Evolutionary conservation across 1,140 invertebrate genomes (phyloP), one percentile per base, ranked within the genome.

Genomic region (Aethina tumida): DNA sequence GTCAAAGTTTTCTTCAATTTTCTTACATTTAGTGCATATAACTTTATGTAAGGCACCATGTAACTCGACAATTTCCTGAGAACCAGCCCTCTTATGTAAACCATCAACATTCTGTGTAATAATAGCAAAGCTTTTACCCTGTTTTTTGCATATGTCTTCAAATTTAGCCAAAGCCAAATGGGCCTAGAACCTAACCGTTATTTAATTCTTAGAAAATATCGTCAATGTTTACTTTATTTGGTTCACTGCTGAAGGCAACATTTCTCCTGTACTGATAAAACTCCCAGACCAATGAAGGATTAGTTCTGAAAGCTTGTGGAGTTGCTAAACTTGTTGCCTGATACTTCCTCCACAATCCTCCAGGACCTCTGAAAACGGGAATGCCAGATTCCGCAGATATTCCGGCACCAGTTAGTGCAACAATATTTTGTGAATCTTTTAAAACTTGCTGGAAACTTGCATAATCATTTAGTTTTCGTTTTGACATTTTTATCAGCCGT

Each of bases 51-150:
- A 64, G 42, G 81, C 84, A 13, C 79, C 92, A 69, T 97, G 92
- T n/a, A 97, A 69, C 62, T 96, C 90, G 8, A 91, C 67, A 2
- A 95, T 62, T 51, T 85, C 75, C 44, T 75, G 65, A 10, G 84
- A 81, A 2, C 91, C 91, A 10, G 91, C 90, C 59, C 71, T 75
- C 38, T 67, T 67, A 68, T 96, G 91, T 8, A 96, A 64, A 27
- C 81, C 81, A 68, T 96, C 93, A 29, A 96, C 85, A 73, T 97
- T 97, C 64, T 96, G 91, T 1, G 92, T 96, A 20, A 96, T 75
- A 2, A 92, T 67, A 19, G 71, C 75, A 34, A 87, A 71, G 28
- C 60, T 62, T 47, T 74, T 73, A 2, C 74, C 74, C 51, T 78
- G 63, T 14, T 64, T 54, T 43, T 62, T 53, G 6, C 78, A 63